Conservation (phyloP, 2,797 vertebrate genomes). For the Geotrypetes seraphini region DNA sequence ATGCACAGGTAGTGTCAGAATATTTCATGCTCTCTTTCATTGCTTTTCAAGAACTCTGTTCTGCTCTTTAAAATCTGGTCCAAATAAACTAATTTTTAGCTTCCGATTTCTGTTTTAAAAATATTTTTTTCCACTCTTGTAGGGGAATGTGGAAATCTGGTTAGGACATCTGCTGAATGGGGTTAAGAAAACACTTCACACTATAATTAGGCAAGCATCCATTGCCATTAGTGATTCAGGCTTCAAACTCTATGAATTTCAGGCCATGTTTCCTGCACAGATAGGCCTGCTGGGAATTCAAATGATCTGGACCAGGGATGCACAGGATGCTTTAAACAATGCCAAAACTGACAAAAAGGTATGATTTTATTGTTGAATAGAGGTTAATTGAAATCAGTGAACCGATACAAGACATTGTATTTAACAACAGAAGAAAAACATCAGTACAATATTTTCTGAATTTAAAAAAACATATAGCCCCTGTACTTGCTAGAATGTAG, state of each 20-base stretch:
- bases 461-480: too few species aligned
- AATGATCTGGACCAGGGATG: constrained; percentile 76
- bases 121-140: constrained; percentile 23
- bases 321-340: constrained; percentile 61
- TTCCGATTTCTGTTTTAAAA: background rate
- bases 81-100: too few species aligned
- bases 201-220: constrained; percentile 62
- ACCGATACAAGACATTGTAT: constrained; percentile 3
- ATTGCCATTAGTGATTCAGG: constrained; percentile 49
- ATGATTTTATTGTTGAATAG: constrained; percentile 20
- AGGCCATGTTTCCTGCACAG: constrained; percentile 68
- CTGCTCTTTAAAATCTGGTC: too few species aligned
- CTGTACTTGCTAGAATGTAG: too few species aligned
- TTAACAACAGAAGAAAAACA: too few species aligned
- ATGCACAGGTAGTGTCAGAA: constrained; percentile 59
- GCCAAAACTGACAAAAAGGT: constrained; percentile 74
- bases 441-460: too few species aligned
- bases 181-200: constrained; percentile 64
- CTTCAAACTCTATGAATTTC: constrained; percentile 63
- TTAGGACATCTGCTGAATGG: constrained; percentile 62
- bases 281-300: constrained; percentile 76
- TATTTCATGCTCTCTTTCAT: constrained; percentile 12
- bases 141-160: constrained; percentile 77
- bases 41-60: constrained; percentile 14
- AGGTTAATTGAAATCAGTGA: constrained; percentile 18